Evolutionary conservation across 1,140 invertebrate genomes (phyloP), one percentile per base, ranked within the genome.

Genomic region (Grapholita molesta): DNA sequence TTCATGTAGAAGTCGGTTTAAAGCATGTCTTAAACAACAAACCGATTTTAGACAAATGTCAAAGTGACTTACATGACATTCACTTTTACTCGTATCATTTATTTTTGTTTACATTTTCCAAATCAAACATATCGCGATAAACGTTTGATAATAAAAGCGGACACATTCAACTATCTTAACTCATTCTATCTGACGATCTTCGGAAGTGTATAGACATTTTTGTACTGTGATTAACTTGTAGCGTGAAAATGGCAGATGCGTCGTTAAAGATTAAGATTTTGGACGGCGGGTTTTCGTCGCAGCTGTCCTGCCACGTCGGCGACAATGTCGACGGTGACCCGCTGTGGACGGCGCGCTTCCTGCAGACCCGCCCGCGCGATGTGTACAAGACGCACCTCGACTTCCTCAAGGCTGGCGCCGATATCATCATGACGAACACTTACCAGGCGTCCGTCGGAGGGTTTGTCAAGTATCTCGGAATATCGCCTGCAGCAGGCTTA

Each of bases 361-460:
- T 98, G 24, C 89, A 93, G 42, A 94, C 94, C 0, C 89, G 96
- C 79, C 95, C 95, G 0, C 89, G 95, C 12, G 95, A 95, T 0
- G 94, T 98, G 53, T 89, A 95, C n/a, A 88, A 94, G 69, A 95
- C 95, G 0, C 97, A 98, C 88, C 86, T 96, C 70, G 96, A 96
- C 86, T 98, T 96, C 79, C 82, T 97, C 2, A 92, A 85, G 73
- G 96, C 96, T 70, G 97, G 97, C 2, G 94, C 96, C 2, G 95
- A 98, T 75, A 92, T 98, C 1, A 95, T 98, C 32, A 93, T 95
- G 66, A 98, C 97, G 0, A 96, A 96, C 70, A 97, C 97, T 0
- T 99, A 98, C 82, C 97, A 99, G 92, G 96, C 97, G 0, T 96
- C 95, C 9, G 89, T 98, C 18, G 93, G 93, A 18, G 96, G 97